Evolutionary conservation across 2,797 vertebrate species (phyloP).

Genomic region (Gymnopithys bicolor): DNA sequence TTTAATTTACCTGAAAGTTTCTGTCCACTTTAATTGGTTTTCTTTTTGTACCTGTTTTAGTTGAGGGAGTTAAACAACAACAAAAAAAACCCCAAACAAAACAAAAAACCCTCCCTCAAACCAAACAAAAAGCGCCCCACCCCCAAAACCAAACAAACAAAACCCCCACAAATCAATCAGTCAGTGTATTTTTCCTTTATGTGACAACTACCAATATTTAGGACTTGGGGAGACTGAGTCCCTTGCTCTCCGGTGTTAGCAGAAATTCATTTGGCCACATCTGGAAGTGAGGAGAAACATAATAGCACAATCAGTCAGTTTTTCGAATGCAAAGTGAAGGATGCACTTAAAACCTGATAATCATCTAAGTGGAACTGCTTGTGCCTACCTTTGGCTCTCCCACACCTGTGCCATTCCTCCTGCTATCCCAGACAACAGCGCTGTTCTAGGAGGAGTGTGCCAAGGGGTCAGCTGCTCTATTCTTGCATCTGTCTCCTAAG

Average conservation of each 20-base stretch:
- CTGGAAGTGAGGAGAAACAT: neutral
- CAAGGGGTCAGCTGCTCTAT: neutral
- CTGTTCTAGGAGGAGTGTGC: neutral
- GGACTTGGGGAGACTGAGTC: neutral
- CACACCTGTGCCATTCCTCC: neutral
- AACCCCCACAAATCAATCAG: neutral
- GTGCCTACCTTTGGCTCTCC: neutral
- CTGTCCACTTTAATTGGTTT: neutral
- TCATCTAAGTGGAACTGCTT: neutral
- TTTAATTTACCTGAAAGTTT: neutral
- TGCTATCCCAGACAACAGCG: neutral
- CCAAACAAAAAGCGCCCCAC: neutral
- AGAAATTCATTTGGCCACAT: neutral
- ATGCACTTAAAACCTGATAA: neutral
- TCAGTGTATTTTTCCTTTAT: neutral
- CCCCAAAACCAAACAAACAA: neutral
- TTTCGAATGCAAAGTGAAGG: slow-evolving; percentile 32
- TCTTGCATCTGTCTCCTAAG: neutral
- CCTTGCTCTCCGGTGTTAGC: neutral
- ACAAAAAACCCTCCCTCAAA: neutral
- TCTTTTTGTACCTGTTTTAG: neutral
- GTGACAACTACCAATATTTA: neutral
- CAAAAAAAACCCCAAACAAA: neutral
- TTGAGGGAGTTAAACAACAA: neutral
- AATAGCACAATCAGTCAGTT: neutral